Base-by-base conservation (phyloP, 37 sponge, comb jelly and placozoan genomes). In the Ianthella basta region DNA sequence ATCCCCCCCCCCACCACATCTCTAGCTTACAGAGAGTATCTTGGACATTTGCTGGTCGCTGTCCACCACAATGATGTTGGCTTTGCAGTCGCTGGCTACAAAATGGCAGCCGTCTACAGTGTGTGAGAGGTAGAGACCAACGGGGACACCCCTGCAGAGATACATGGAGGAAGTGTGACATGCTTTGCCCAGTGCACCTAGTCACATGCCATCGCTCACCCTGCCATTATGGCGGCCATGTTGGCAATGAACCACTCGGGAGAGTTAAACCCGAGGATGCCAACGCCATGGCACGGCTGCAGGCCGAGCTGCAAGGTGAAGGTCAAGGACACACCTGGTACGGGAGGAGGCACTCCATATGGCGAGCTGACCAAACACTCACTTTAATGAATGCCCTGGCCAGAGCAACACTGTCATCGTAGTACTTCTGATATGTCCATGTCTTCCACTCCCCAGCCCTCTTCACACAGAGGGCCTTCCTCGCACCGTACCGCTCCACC, bases 231-330 rank as follows among this genome's bases (percentile, higher is more conserved):
- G 37, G 92, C 61, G 14, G 86, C 97, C 73, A 96, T 75, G 59
- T 86, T 68, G 61, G 90, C 33, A 41, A 96, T 90, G 54, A 88
- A 82, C 97, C 97, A 96, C 78, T 94, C 95, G 0, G 97, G 95
- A 6, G 97, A 83, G 73, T 94, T 94, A 84, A 88, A 94, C n/a
- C 97, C 97, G 0, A 96, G 78, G 56, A 96, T 93, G 60, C 94
- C 86, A 56, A 96, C 96, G 3, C 87, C 90, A 60, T 89, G 87
- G 55, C 68, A 70, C 2, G 87, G 92, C 39, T 91, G 79, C 40
- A 96, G 73, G 13, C 97, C 97, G 29, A 91, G 81, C 95, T 96
- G 87, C 25, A 69, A 24, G 27, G 29, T 23, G 34, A 44, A 60
- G 25, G 33, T 56, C 50, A 3, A 44, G 50, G 3, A n/a, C n/a